Conservation (phyloP, 2,113 vertebrate species). For the Malurus elegans region DNA sequence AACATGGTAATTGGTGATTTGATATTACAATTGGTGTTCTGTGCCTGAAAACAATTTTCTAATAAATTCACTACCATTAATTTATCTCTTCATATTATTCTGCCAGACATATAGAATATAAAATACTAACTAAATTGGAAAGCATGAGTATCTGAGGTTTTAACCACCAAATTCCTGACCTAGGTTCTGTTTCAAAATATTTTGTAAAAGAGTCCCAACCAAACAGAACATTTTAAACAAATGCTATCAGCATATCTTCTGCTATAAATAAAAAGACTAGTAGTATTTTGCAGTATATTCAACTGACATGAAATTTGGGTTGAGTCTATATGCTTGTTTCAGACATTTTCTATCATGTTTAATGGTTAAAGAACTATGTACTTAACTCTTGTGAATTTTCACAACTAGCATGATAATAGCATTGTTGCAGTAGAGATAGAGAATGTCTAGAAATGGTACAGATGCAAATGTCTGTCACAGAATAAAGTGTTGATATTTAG, state of each 20-base stretch:
- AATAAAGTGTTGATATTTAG: background rate
- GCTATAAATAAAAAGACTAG: background rate
- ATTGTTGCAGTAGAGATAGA: background rate
- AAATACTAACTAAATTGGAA: background rate
- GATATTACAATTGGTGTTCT: slow-evolving; percentile 3
- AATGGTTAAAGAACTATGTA: background rate
- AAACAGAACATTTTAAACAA: background rate
- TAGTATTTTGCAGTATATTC: background rate
- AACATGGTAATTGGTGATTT: slow-evolving; percentile 39
- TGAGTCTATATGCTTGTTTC: background rate
- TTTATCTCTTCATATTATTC: background rate
- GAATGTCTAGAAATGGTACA: background rate
- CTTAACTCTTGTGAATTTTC: background rate
- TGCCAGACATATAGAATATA: background rate
- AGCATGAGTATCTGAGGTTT: background rate
- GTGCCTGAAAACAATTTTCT: slow-evolving; percentile 1
- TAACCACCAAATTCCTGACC: background rate
- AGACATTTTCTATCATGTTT: background rate
- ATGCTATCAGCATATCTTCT: background rate
- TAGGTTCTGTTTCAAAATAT: background rate
- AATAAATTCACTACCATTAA: slow-evolving; percentile 3
- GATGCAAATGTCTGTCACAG: background rate
- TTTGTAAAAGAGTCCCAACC: background rate
- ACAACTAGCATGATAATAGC: background rate
- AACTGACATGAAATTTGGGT: background rate